phyloP scores from a whole-genome alignment of 2,888 invertebrate genomes.

The Machimus atricapillus region DNA sequence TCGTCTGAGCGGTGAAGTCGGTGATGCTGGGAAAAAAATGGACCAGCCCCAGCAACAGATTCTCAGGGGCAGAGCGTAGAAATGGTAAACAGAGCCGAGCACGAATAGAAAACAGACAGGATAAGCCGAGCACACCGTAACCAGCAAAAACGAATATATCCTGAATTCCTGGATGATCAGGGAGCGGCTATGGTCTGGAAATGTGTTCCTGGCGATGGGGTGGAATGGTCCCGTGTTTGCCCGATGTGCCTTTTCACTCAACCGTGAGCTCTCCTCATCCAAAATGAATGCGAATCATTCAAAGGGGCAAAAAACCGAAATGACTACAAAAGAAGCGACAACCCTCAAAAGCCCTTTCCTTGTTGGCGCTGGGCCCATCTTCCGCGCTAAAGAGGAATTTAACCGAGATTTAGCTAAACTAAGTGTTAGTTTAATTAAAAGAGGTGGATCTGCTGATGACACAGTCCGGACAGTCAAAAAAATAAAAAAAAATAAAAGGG shows the following conservation, averaged over 20 bases:
- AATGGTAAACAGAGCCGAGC: neutral
- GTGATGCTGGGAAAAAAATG: neutral
- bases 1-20: neutral
- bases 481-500: neutral
- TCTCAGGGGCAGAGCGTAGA: neutral
- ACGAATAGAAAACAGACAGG: constrained; percentile 12
- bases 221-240: neutral
- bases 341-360: neutral
- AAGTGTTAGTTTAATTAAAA: constrained; percentile 33
- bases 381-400: constrained; percentile 22
- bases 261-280: constrained; percentile 22
- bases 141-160: constrained; percentile 4
- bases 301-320: constrained; percentile 18
- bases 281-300: constrained; percentile 36
- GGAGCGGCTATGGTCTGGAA: neutral
- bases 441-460: constrained; percentile 27
- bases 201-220: neutral
- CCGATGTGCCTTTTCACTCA: constrained; percentile 29
- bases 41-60: neutral
- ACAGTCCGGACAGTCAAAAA: neutral
- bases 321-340: constrained; percentile 21
- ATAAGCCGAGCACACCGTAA: neutral
- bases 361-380: neutral
- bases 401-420: constrained; percentile 31
- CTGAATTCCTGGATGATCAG: constrained; percentile 1